Conservation (phyloP, 2,113 vertebrate genomes). For the Mus pahari region DNA sequence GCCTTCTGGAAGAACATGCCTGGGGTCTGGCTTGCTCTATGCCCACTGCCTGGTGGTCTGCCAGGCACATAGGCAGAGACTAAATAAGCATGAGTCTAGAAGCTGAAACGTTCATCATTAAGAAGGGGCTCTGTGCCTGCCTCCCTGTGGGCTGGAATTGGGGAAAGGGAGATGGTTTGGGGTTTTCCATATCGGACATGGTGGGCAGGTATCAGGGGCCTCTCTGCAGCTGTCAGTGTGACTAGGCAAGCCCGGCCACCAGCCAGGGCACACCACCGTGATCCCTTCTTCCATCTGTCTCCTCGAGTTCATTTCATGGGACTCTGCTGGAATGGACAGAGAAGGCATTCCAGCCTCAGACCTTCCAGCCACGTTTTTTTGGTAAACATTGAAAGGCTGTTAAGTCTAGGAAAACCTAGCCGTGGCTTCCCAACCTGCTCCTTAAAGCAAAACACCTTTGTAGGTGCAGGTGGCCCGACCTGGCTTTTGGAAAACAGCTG, state of each 20-base stretch:
- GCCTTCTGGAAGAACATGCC: not conserved
- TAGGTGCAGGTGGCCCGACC: not conserved
- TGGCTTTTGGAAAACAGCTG: slow-evolving; percentile 29
- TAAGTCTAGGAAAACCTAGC: not conserved
- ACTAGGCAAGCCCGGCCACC: not conserved
- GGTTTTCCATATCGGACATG: not conserved
- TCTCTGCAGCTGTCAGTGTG: not conserved
- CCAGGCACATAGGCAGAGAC: not conserved
- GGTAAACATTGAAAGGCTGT: slow-evolving; percentile 14
- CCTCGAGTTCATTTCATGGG: not conserved
- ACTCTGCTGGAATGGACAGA: not conserved
- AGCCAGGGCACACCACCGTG: not conserved
- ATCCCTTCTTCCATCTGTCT: not conserved
- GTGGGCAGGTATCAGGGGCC: not conserved
- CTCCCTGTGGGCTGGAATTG: not conserved
- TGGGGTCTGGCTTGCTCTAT: not conserved
- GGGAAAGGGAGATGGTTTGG: not conserved
- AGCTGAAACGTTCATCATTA: not conserved
- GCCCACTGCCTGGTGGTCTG: not conserved
- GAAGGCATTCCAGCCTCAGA: not conserved
- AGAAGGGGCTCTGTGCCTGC: not conserved
- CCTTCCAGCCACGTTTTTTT: not conserved
- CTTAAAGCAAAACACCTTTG: not conserved
- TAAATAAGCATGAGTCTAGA: not conserved
- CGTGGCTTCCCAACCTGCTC: not conserved